Percentiles rank a stretch among this genome's conserved stretches.
Conservation (phyloP, 2,888 invertebrate genomes). For the Drosophila greeni region DNA sequence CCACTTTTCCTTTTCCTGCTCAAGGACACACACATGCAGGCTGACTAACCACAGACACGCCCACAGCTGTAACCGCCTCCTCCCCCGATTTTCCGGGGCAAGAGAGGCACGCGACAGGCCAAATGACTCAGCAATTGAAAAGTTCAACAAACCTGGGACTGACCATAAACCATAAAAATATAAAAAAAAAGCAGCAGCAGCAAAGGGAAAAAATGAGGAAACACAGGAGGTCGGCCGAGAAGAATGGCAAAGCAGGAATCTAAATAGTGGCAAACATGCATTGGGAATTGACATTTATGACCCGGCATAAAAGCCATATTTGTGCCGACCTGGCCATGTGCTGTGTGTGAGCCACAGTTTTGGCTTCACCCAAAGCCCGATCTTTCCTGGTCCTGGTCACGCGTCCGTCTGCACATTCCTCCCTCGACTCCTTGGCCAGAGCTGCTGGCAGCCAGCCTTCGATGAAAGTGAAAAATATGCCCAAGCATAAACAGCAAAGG, state of each 20-base stretch:
- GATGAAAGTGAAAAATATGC: conserved; percentile 40
- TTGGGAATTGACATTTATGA: conserved; percentile 61
- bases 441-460: neutral
- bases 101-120: conserved; percentile 38
- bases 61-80: conserved; percentile 34
- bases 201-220: neutral
- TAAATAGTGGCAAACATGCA: conserved; percentile 54
- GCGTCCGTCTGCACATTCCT: conserved; percentile 20
- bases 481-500: conserved; percentile 15
- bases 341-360: conserved; percentile 29
- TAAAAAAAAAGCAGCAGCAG: neutral
- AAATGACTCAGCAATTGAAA: conserved; percentile 61
- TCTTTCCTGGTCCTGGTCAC: conserved; percentile 36
- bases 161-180: conserved; percentile 52
- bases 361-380: conserved; percentile 9
- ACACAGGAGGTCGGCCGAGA: conserved; percentile 19
- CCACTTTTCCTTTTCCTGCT: conserved; percentile 22
- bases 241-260: conserved; percentile 34
- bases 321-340: conserved; percentile 39
- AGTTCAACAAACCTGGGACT: conserved; percentile 47
- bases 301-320: conserved; percentile 47
- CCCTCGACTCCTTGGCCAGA: neutral
- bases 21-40: conserved; percentile 53
- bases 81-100: conserved; percentile 17
- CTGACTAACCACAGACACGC: conserved; percentile 49